Conservation (phyloP, 2,888 invertebrate genomes). For the Spilosoma lubricipeda region DNA sequence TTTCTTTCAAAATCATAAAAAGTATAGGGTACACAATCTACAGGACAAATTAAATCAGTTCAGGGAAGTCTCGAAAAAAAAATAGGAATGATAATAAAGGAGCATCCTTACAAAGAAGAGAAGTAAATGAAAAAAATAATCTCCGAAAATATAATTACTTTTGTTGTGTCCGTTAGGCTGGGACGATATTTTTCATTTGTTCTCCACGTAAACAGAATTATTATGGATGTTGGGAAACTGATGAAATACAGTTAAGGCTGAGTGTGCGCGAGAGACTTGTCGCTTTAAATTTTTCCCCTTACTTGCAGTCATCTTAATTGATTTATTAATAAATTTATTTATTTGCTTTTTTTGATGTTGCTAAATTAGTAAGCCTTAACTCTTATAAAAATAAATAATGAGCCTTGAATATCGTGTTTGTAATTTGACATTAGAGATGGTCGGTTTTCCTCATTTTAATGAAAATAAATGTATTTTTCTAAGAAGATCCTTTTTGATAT, state of each 20-base stretch:
- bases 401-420: neutral
- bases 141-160: constrained; percentile 32
- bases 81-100: constrained; percentile 3
- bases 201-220: constrained; percentile 15
- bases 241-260: constrained; percentile 18
- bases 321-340: too few species aligned
- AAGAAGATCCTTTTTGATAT: neutral
- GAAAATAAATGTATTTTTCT: neutral
- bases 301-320: neutral
- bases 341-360: neutral
- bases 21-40: constrained; percentile 1
- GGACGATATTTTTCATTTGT: constrained; percentile 22
- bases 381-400: neutral
- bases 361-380: neutral
- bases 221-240: constrained; percentile 13
- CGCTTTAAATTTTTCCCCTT: neutral
- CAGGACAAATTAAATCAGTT: constrained; percentile 11
- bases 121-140: constrained; percentile 28
- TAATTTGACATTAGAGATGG: neutral
- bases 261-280: neutral
- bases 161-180: constrained; percentile 7
- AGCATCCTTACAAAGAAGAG: constrained; percentile 13
- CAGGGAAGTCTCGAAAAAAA: neutral
- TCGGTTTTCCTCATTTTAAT: neutral
- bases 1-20: neutral